Evolutionary conservation across 2,797 vertebrate genomes (phyloP), one percentile per base, ranked within the genome.

Genomic region (Pampus argenteus): DNA sequence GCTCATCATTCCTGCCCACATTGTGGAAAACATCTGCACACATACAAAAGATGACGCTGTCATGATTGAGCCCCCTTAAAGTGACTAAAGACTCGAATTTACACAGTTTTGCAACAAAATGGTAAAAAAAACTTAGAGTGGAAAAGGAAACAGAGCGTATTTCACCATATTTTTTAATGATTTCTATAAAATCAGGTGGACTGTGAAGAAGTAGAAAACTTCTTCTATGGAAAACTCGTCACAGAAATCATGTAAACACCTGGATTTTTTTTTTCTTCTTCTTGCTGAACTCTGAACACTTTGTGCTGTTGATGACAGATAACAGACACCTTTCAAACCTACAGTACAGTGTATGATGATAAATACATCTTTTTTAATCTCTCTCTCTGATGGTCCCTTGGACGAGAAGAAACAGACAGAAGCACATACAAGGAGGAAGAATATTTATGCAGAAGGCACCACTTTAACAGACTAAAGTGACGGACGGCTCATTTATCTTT

Each of bases 1-100:
- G 72, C 34, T 7, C 65, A 88, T 73, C 92, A 93, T 69, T 84
- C 31, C 65, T 93, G 92, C 77, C 89, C 91, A 2, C n/a, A 26
- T 1, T 92, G 90, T 62, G n/a, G 36, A 45, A 71, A 60, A 1
- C 4, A 50, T 3, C 44, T 89, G 13, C 40, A 87, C 20, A 28
- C 26, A 15, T 45, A 76, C 81, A 48, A 0, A 9, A 84, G 79
- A 81, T 85, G 80, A 90, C 78, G 18, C n/a, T 0, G 15, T 17
- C 58, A 4, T 31, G 17, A 40, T 40, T 40, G 13, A 36, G 9
- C 11, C 34, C 34, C 34, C 13, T 8, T 9, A 40, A 38, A 14
- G 31, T 10, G 15, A 5, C 28, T 14, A 47, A 42, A 23, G 45
- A 17, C 47, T 42, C 2, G 0, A 4, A 44, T 44, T 44, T 48